Percentiles rank a stretch among this genome's conserved stretches.
Evolutionary conservation across 1,140 invertebrate genomes (phyloP).

Genomic region (Drosophila teissieri): DNA sequence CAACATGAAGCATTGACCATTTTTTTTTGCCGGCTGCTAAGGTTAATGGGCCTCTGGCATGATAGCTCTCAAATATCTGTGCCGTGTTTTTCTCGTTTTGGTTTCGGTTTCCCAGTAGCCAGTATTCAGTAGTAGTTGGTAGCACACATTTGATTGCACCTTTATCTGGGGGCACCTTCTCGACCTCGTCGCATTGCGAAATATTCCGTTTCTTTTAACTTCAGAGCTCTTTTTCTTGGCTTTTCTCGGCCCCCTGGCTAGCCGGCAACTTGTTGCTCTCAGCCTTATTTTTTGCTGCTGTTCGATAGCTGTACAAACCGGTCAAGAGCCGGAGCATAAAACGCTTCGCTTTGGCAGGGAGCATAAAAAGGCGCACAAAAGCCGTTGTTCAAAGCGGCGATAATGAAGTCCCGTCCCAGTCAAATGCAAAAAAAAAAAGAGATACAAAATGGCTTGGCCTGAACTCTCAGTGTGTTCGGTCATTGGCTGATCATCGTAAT

Average conservation of each 20-base stretch:
- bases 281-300: conserved; percentile 27
- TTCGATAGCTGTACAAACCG: conserved; percentile 76
- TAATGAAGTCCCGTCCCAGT: conserved; percentile 28
- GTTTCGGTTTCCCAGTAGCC: conserved; percentile 46
- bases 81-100: conserved; percentile 23
- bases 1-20: conserved; percentile 49
- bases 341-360: conserved; percentile 40
- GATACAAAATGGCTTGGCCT: conserved; percentile 12
- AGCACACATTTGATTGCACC: conserved; percentile 45
- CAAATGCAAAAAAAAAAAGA: conserved; percentile 37
- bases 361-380: conserved; percentile 49
- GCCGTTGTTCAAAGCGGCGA: conserved; percentile 51
- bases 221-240: conserved; percentile 13
- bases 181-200: conserved; percentile 76
- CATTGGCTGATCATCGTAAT: conserved; percentile 49
- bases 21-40: conserved; percentile 30
- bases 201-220: conserved; percentile 55
- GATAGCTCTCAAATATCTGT: conserved; percentile 46
- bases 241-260: conserved; percentile 28
- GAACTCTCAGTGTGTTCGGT: conserved; percentile 46
- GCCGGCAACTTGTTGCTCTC: conserved; percentile 50
- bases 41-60: conserved; percentile 58
- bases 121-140: background rate
- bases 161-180: conserved; percentile 46
- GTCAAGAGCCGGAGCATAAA: conserved; percentile 74